A percentile compares a stretch with the other conserved stretches of the same genome.
Conservation (phyloP, 1,140 invertebrate genomes). For the Formica exsecta region DNA sequence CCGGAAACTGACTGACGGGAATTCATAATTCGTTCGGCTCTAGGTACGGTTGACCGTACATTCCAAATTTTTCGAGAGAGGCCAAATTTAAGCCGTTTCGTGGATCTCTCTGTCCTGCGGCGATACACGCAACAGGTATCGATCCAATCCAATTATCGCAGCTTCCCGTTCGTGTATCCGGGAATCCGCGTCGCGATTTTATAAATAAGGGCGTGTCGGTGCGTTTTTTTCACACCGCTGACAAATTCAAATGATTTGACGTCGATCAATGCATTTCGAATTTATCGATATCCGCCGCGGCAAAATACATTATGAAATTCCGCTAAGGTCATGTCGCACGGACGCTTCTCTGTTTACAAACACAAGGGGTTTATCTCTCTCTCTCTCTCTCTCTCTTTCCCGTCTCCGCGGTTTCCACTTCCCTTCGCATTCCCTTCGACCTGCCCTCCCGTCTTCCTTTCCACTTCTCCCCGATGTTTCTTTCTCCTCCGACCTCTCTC, state of each 20-base stretch:
- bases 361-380: slow-evolving; percentile 70
- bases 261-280: neutral
- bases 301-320: slow-evolving; percentile 16
- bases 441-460: neutral
- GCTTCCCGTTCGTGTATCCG: neutral
- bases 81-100: neutral
- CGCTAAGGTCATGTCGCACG: neutral
- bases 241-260: neutral
- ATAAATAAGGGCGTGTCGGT: too few species aligned
- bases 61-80: neutral
- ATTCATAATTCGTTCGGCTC: slow-evolving; percentile 10
- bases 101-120: neutral
- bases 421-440: slow-evolving; percentile 17
- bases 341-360: slow-evolving; percentile 79
- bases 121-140: neutral
- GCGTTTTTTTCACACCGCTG: neutral
- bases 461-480: neutral
- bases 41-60: neutral
- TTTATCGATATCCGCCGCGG: neutral
- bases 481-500: neutral
- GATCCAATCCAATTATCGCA: neutral
- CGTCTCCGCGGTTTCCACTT: slow-evolving; percentile 25
- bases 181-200: neutral
- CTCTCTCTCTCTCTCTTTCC: neutral
- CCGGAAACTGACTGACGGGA: slow-evolving; percentile 1